Percentiles rank a stretch among this genome's conserved stretches.
These are phyloP conservation scores for Drosophila ogumai DNA, from an alignment of 1,140 invertebrate genomes.

Conservation along the genomic window DNA sequence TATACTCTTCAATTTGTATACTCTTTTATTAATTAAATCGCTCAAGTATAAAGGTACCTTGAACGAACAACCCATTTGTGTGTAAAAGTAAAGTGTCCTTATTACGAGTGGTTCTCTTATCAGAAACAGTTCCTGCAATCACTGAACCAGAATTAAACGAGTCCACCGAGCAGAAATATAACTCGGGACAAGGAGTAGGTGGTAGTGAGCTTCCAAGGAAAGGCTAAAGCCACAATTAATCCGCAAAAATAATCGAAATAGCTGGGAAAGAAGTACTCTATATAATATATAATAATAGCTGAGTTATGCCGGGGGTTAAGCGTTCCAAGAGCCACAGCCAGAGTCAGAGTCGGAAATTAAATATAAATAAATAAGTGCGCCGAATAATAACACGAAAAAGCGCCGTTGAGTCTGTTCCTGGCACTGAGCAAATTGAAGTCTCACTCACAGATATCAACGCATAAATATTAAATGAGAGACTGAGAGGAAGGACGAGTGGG, in stretches of 20 bases:
- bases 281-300: background rate
- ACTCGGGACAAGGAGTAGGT: background rate
- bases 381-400: conserved; percentile 14
- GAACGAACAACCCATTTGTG: background rate
- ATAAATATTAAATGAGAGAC: conserved; percentile 73
- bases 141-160: background rate
- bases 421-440: conserved; percentile 71
- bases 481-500: background rate
- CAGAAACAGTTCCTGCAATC: background rate
- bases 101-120: background rate
- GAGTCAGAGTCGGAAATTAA: conserved; percentile 49
- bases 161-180: background rate
- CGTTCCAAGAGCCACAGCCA: background rate
- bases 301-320: background rate
- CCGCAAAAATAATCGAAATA: conserved; percentile 1
- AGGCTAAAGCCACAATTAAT: background rate
- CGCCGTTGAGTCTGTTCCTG: conserved; percentile 20
- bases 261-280: no score
- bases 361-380: conserved; percentile 67
- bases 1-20: background rate
- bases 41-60: background rate
- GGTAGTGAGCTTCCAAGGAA: background rate
- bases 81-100: conserved; percentile 1
- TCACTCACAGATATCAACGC: conserved; percentile 78
- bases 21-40: background rate